Evolutionary conservation across 2,888 invertebrate genomes (phyloP).

Genomic region (Scotopteryx bipunctaria): DNA sequence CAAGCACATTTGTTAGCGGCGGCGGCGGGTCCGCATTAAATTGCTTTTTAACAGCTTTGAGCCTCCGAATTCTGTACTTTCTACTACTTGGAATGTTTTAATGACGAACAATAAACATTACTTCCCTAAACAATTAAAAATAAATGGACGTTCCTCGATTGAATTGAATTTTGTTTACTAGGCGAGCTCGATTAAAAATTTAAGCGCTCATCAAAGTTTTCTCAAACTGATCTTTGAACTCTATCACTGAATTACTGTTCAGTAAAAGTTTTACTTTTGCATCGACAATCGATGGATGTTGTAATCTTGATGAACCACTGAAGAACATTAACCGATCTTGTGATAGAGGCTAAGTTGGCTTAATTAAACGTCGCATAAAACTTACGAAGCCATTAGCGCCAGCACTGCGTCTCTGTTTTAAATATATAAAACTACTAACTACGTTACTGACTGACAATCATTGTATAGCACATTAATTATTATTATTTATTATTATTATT

Average conservation of each 20-base stretch:
- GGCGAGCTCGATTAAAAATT: conserved; percentile 15
- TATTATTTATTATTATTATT: too few species aligned
- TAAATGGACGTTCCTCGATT: conserved; percentile 18
- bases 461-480: too few species aligned
- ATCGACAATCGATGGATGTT: neutral
- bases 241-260: conserved; percentile 20
- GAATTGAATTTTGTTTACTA: conserved; percentile 15
- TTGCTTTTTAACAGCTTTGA: conserved; percentile 29
- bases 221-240: conserved; percentile 16
- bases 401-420: too few species aligned
- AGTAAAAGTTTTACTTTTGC: conserved; percentile 5
- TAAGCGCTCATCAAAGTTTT: conserved; percentile 16
- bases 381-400: too few species aligned
- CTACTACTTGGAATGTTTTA: conserved; percentile 16
- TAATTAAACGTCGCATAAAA: neutral
- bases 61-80: conserved; percentile 11
- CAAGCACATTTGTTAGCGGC: conserved; percentile 25
- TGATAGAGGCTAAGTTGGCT: neutral
- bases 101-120: conserved; percentile 25
- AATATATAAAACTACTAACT: too few species aligned
- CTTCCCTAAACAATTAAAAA: conserved; percentile 23
- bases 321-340: neutral
- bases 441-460: too few species aligned
- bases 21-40: conserved; percentile 19
- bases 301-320: conserved; percentile 4